Base-by-base conservation (phyloP, 2,888 invertebrate genomes). In the Cheilosia vernalis region DNA sequence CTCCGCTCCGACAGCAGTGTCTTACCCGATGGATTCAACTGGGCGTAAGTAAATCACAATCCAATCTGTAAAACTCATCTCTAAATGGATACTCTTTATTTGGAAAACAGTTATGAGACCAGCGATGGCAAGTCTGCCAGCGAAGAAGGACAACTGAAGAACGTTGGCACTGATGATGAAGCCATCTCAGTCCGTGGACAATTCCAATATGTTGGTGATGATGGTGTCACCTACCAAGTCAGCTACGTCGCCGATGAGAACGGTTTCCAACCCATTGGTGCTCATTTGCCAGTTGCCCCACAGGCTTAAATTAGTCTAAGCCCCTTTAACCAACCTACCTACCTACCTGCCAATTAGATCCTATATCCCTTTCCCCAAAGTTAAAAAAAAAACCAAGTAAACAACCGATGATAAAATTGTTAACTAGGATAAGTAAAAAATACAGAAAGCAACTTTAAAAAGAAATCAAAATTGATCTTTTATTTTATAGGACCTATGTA, bases 1-100 rank as follows among this genome's bases (percentile, higher is more conserved):
- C 87, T 94, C 61, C 93, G 94, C 86, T 94, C 94, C 89, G 95
- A 95, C 53, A 92, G 93, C 80, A 93, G 95, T 90, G 80, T 84
- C 55, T 2, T n/a, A 13, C 10, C 53, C 44, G 83, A 87, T 17
- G 66, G 83, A 51, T 87, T 69, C 78, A 51, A 74, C 21, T 87
- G 37, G n/a, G 60, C 74, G 87, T 87, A 80, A 87, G 86, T 81
- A 5, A n/a, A 53, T 4, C 19, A 58, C 0, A 40, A 58, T 58
- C 21, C 10, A 13, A 15, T 17, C 10, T 58, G 27, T 17, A 7
- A 44, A 49, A 21, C 19, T 56, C 58, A 6, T 17, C 17, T 17
- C 53, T 3, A 30, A 30, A 24, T n/a, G 13, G 10, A 24, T 19
- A 56, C 17, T 40, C 10, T 19, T 30, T 42, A 9, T 19, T 7